These are phyloP conservation scores for Antheraea assamensis DNA, from an alignment of 2,888 invertebrate species.

Conservation along the genomic window DNA sequence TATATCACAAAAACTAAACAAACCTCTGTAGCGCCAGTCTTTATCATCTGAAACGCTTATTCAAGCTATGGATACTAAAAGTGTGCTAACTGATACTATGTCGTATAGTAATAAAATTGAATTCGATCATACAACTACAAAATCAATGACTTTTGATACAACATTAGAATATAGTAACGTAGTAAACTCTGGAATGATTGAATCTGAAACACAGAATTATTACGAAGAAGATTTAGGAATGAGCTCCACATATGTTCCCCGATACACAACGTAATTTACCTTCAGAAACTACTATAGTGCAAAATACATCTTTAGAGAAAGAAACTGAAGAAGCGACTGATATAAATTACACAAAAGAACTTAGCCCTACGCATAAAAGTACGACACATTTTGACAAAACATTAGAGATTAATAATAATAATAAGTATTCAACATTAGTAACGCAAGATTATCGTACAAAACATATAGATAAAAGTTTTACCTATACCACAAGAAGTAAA, in stretches of 20 bases:
- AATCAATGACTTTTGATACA: not conserved
- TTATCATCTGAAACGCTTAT: not conserved
- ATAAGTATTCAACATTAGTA: not conserved
- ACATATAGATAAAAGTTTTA: not conserved
- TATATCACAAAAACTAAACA: not conserved
- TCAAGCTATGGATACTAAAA: not conserved
- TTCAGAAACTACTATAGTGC: not conserved
- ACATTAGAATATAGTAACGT: constrained; percentile 3
- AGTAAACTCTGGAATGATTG: not conserved
- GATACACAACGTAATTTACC: not conserved
- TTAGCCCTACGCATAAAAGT: not conserved
- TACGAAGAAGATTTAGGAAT: not conserved
- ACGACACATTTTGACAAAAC: not conserved
- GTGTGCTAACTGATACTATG: not conserved
- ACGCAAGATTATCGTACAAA: not conserved
- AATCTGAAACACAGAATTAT: not conserved
- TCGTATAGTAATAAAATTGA: not conserved
- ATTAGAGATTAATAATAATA: not conserved
- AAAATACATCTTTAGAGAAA: not conserved
- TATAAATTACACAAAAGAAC: not conserved
- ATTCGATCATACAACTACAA: not conserved
- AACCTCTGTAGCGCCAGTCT: not conserved
- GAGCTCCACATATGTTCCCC: not conserved
- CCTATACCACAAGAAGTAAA: not conserved
- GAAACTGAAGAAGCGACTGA: not conserved